Evolutionary conservation across 1,140 invertebrate species (phyloP).

Genomic region (Drosophila prosaltans): DNA sequence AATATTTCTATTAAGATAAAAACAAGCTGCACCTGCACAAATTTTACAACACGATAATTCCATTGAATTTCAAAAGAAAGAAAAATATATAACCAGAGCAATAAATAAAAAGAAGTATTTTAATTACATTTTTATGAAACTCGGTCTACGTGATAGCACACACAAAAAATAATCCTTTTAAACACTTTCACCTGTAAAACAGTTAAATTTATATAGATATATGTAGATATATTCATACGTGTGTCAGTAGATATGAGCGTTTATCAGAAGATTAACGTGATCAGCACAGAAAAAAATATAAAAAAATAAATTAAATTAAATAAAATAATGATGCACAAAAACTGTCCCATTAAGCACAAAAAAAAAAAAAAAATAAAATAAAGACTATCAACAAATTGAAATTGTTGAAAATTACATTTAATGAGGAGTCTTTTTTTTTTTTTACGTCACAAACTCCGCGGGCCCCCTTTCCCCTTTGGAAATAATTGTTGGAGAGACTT

Average conservation of each 20-base stretch:
- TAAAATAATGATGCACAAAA: slow-evolving; percentile 19
- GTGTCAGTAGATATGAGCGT: not conserved
- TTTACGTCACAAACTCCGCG: slow-evolving; percentile 17
- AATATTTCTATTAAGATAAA: slow-evolving; percentile 2
- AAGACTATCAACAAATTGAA: slow-evolving; percentile 20
- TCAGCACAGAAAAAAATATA: not conserved
- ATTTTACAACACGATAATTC: slow-evolving; percentile 14
- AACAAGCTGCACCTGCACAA: slow-evolving; percentile 24
- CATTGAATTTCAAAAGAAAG: not conserved
- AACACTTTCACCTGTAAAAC: slow-evolving; percentile 32
- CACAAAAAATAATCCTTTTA: slow-evolving; percentile 20
- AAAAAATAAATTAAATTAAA: not conserved
- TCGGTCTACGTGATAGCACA: slow-evolving; percentile 49
- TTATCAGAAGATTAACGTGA: slow-evolving; percentile 2
- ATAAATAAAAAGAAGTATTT: slow-evolving; percentile 26
- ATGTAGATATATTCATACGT: not conserved
- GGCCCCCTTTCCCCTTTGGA: not conserved
- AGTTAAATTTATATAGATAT: not conserved
- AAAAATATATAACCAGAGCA: slow-evolving; percentile 9
- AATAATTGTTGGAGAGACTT: slow-evolving; percentile 34
- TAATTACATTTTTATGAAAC: slow-evolving; percentile 37
- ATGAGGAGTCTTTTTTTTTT: slow-evolving; percentile 35
- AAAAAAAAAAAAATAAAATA: slow-evolving; percentile 24
- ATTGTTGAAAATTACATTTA: slow-evolving; percentile 54
- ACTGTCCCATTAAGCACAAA: slow-evolving; percentile 4